Base-by-base conservation (phyloP, 1,140 invertebrate genomes). In the Lordiphosa stackelbergi region DNA sequence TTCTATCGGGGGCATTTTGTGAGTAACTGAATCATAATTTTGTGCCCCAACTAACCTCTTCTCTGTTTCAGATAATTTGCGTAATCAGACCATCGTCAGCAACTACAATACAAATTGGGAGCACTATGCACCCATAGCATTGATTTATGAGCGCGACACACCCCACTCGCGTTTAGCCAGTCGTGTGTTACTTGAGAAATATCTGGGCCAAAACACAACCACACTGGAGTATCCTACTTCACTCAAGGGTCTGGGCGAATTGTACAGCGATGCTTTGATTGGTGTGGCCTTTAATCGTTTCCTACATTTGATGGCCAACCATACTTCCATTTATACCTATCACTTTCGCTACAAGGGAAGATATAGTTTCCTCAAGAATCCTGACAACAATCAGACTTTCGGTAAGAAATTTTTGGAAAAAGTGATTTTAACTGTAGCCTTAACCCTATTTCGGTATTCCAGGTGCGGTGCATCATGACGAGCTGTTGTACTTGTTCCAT, bases 401-500 rank as follows among this genome's bases (percentile, higher is more conserved):
- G 89, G 89, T 89, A 77, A 73, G 35, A 5, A 22, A 4, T 16
- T 16, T 16, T 16, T 16, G 16, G 5, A 4, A 22, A 22, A 22
- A 4, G 0, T 22, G 22, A 22, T 5, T 22, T 22, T 22, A 22
- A 4, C 22, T 22, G 22, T 4, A 22, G 22, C 22, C 5, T 22
- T 22, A 0, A 22, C 22, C 2, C 2, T 4, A 0, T 22, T 22
- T 22, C 22, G 22, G 3, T 2, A 10, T 0, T 9, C 7, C 41
- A 92, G 91, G 91, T 4, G 89, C 90, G 2, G 88, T 88, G 3
- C 91, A 92, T 68, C 89, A 90, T 55, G 91, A 92, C 65, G 92
- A 93, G 62, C 83, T 92, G 2, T 85, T 91, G 28, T 92, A 93
- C 66, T 53, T 92, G n/a, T 92, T 92, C 59, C 88, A 88, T 52